Conservation (phyloP, 2,888 invertebrate species). For the Cheilosia scutellata region DNA sequence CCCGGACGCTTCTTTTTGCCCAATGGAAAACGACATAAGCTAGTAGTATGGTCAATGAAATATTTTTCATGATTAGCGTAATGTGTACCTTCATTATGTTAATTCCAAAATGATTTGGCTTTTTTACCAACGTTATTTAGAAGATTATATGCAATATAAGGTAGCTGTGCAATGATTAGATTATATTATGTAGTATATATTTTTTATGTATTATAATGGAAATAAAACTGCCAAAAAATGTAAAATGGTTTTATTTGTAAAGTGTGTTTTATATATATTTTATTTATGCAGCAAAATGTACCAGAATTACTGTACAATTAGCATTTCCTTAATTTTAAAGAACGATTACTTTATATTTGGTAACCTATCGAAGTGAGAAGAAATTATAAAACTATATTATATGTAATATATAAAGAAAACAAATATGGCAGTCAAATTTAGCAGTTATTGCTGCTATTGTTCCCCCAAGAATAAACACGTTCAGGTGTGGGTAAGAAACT, state of each 20-base stretch:
- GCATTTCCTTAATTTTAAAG: no score
- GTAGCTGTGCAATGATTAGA: background rate
- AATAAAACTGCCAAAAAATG: slow-evolving; percentile 43
- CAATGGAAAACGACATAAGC: no score
- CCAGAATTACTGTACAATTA: background rate
- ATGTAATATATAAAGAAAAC: slow-evolving; percentile 3
- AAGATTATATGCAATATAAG: no score
- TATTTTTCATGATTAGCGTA: no score
- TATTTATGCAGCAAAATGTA: background rate
- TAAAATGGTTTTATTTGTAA: slow-evolving; percentile 34
- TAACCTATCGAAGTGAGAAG: slow-evolving; percentile 1
- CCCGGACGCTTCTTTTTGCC: no score
- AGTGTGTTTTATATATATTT: background rate
- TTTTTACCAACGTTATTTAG: no score
- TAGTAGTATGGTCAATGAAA: no score
- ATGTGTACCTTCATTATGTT: no score
- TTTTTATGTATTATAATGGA: background rate
- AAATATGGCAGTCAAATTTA: slow-evolving; percentile 24
- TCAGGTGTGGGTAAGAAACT: slow-evolving; percentile 75
- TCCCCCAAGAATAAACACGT: slow-evolving; percentile 49
- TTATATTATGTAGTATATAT: background rate
- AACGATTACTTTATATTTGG: no score
- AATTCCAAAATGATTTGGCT: no score
- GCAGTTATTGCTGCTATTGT: slow-evolving; percentile 49
- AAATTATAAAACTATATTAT: background rate